Evolutionary conservation across 30 jellyfish, hydroid and myxozoan genomes (phyloP).

Genomic region (Hydractinia echinata): DNA sequence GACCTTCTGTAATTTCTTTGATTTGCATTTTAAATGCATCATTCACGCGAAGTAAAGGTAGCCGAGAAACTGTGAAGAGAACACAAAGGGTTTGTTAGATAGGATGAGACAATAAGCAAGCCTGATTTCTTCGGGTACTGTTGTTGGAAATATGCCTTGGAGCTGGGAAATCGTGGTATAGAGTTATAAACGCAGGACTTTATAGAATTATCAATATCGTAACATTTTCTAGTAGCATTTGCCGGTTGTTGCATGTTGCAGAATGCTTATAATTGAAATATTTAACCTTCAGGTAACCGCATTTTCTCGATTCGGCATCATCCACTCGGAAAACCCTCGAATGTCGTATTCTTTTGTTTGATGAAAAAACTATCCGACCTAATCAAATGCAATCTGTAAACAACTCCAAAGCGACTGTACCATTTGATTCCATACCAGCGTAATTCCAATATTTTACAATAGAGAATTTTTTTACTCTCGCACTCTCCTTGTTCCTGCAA

Average conservation of each 20-base stretch:
- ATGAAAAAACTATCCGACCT: slow-evolving; percentile 1
- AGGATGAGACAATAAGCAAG: background rate
- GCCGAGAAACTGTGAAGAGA: slow-evolving; percentile 14
- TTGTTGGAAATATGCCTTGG: slow-evolving; percentile 14
- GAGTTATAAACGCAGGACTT: slow-evolving; percentile 1
- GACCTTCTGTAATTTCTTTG: background rate
- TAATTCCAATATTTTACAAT: background rate
- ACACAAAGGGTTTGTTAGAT: slow-evolving; percentile 6
- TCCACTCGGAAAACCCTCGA: background rate
- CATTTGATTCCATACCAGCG: slow-evolving; percentile 7
- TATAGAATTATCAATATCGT: background rate
- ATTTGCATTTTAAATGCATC: background rate
- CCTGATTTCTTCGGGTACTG: background rate
- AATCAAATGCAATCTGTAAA: background rate
- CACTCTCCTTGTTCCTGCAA: slow-evolving; percentile 4
- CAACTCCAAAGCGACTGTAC: slow-evolving; percentile 16
- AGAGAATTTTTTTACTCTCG: background rate
- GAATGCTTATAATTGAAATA: background rate
- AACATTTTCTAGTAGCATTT: background rate
- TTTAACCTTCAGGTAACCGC: slow-evolving; percentile 4
- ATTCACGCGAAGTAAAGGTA: background rate
- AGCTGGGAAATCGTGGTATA: background rate
- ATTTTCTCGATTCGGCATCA: background rate
- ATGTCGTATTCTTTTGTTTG: slow-evolving; percentile 14
- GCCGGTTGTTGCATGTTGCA: background rate